Percentiles rank a stretch among this genome's conserved stretches.
Evolutionary conservation across 1,140 invertebrate genomes (phyloP).

Genomic region (Zelostemma sp.): DNA sequence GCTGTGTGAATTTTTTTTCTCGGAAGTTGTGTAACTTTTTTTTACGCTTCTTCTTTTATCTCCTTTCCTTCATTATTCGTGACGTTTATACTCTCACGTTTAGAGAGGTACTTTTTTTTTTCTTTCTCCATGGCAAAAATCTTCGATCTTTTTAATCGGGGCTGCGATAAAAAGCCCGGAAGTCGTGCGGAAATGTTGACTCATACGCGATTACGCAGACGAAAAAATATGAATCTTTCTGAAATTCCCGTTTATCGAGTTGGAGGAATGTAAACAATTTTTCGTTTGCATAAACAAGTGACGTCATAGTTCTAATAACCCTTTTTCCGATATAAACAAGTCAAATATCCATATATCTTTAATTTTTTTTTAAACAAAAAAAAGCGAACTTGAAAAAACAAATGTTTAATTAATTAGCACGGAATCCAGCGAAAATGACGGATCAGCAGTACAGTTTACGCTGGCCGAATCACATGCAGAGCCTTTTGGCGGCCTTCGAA

Average conservation of each 20-base stretch:
- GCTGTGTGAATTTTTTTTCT: not conserved
- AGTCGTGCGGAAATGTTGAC: too few relatives aligned
- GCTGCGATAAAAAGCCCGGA: too few relatives aligned
- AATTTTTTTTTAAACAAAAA: too few relatives aligned
- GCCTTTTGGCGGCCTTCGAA: conserved; percentile 18
- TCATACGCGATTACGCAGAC: too few relatives aligned
- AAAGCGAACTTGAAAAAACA: not conserved
- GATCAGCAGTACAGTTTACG: conserved; percentile 20
- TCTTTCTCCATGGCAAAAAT: too few relatives aligned
- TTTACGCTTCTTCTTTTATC: not conserved
- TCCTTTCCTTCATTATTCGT: not conserved
- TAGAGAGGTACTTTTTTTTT: too few relatives aligned
- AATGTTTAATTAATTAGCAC: not conserved
- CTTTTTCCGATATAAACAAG: too few relatives aligned
- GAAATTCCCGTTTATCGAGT: too few relatives aligned
- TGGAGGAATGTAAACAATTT: not conserved
- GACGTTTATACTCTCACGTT: too few relatives aligned
- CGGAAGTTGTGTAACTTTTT: not conserved
- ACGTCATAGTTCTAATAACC: too few relatives aligned
- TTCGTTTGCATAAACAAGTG: not conserved
- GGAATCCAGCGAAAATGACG: conserved; percentile 17
- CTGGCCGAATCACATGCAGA: conserved; percentile 25
- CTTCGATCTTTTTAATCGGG: too few relatives aligned
- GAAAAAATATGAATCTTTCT: not conserved
- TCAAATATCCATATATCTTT: too few relatives aligned